Percentiles rank a stretch among this genome's conserved stretches.
Evolutionary conservation across 2,888 invertebrate genomes (phyloP).

Genomic region (Brenthis daphne): DNA sequence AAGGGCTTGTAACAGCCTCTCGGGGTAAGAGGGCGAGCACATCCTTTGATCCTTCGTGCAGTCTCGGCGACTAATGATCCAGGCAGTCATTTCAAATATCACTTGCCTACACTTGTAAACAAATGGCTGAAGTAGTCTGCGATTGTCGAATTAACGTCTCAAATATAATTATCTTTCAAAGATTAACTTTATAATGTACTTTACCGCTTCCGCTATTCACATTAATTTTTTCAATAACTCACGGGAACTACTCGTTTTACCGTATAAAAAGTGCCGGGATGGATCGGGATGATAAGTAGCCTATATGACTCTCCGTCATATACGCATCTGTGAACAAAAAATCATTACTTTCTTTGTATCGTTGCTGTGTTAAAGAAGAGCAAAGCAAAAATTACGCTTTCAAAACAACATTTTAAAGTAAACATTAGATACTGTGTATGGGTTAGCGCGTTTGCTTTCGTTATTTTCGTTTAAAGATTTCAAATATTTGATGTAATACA

Average conservation of each 20-base stretch:
- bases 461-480: no score
- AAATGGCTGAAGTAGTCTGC: constrained; percentile 19
- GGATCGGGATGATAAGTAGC: no score
- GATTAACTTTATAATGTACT: neutral
- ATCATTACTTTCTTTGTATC: neutral
- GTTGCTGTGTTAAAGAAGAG: neutral
- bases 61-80: constrained; percentile 63
- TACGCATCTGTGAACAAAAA: neutral
- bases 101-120: constrained; percentile 18
- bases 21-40: constrained; percentile 62
- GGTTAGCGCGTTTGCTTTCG: no score
- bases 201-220: no score
- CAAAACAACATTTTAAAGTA: no score
- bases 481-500: neutral
- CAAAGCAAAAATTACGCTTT: no score
- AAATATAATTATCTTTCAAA: neutral
- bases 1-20: constrained; percentile 62
- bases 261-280: no score
- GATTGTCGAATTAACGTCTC: constrained; percentile 9
- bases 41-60: constrained; percentile 71
- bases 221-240: no score
- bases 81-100: constrained; percentile 40
- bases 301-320: neutral
- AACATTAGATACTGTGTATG: neutral
- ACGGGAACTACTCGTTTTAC: no score